Evolutionary conservation across 2,113 vertebrate genomes (phyloP).

Genomic region (Pongo pygmaeus): DNA sequence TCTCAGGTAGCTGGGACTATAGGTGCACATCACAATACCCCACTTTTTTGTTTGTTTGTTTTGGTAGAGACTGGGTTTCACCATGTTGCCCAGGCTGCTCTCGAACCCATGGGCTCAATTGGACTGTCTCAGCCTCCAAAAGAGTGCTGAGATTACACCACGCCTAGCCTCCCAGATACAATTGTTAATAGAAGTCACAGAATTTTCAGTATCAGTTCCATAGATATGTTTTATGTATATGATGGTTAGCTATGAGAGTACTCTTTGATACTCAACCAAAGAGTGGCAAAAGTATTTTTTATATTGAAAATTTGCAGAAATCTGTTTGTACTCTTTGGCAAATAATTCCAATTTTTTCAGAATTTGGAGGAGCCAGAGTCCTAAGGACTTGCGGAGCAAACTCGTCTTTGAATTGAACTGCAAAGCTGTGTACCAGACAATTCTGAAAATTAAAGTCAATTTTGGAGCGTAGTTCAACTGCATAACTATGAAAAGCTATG

Average conservation of each 20-base stretch:
- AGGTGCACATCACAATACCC: too few relatives aligned
- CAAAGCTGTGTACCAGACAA: not conserved
- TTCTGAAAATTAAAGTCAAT: conserved; percentile 20
- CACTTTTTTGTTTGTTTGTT: too few relatives aligned
- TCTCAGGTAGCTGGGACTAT: too few relatives aligned
- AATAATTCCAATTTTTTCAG: not conserved
- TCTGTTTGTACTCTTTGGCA: not conserved
- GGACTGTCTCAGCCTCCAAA: too few relatives aligned
- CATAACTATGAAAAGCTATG: not conserved
- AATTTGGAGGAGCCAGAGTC: not conserved
- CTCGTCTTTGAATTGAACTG: not conserved
- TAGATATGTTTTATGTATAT: not conserved
- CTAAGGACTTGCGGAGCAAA: not conserved
- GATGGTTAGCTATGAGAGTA: not conserved
- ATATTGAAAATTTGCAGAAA: not conserved
- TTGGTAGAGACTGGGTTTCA: too few relatives aligned
- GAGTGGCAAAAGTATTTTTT: not conserved
- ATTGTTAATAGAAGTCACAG: not conserved
- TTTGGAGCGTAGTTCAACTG: conserved; percentile 9
- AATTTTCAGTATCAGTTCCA: not conserved
- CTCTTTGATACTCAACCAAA: not conserved
- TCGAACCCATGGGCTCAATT: too few relatives aligned
- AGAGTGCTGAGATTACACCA: too few relatives aligned
- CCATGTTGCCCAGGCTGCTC: too few relatives aligned
- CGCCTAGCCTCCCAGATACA: not conserved